Base-by-base conservation (phyloP, 1,140 invertebrate species). In the Drosophila pallidifrons region DNA sequence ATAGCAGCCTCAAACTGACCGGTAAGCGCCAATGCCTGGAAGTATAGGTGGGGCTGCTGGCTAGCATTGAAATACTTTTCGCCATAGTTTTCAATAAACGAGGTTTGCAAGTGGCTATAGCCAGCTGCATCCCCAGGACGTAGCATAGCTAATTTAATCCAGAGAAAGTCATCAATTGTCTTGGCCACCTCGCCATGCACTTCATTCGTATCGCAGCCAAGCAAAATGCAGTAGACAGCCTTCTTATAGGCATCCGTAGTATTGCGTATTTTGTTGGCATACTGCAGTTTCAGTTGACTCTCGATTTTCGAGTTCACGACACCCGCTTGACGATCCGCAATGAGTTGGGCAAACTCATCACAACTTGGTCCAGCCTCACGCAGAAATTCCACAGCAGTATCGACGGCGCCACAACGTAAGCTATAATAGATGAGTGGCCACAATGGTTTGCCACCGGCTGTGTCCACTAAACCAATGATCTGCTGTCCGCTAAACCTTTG, bases 1-100 rank as follows among this genome's bases (percentile, higher is more conserved):
- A 99, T 96, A 1, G 98, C 98, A 0, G 97, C 96, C 93, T 99
- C 98, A 94, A 99, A 99, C 91, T 99, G 98, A 2, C 97, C 97
- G 58, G 98, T 99, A 3, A 99, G 93, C 47, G 98, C 95, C 4
- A 99, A 93, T 58, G 99, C 96, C 94, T 98, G 96, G 92, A 97
- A 97, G 93, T 98, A 99, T 0, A 98, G 94, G 79, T 97, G 95
- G 0, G 98, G 98, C 81, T 99, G 97, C 65, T 98, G 96, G 73
- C 96, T 95, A 0, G 98, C 98, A 92, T 97, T 96, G 86, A 99
- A 99, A 93, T 99, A 97, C 51, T 95, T 95, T 94, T 99, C 98
- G 77, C 97, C 97, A 94, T 98, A 99, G 93, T 98, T 96, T 92
- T 99, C 97, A 15, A 97, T 93, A 77, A 99, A 96, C 35, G 97